A percentile compares a stretch with the other conserved stretches of the same genome.
Evolutionary conservation across 2,888 invertebrate genomes (phyloP).

Genomic region (Cerastoderma edule): DNA sequence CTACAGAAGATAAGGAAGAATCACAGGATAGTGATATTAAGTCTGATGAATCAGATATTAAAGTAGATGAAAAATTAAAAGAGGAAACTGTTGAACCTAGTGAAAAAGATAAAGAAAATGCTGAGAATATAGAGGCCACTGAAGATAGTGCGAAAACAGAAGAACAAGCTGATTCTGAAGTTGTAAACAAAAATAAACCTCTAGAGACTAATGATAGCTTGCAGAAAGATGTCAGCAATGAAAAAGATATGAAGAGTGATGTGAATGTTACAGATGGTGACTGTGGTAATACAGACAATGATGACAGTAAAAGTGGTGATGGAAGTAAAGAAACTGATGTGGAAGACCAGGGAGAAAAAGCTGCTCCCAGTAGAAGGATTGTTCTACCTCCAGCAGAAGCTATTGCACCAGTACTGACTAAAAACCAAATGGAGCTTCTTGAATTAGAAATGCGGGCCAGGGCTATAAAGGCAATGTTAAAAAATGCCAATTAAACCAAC

Average conservation of each 20-base stretch:
- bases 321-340: slow-evolving; percentile 14
- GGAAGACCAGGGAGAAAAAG: slow-evolving; percentile 11
- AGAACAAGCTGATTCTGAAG: not conserved
- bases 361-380: slow-evolving; percentile 21
- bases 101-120: slow-evolving; percentile 11
- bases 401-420: slow-evolving; percentile 65
- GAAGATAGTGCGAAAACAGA: slow-evolving; percentile 1
- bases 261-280: slow-evolving; percentile 3
- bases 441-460: slow-evolving; percentile 87
- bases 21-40: not conserved
- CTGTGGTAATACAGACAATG: not conserved
- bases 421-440: slow-evolving; percentile 85
- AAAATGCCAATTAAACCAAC: slow-evolving; percentile 15
- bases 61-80: not conserved
- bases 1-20: not conserved
- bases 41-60: not conserved
- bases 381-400: slow-evolving; percentile 39
- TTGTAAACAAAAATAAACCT: no score
- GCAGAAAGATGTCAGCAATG: slow-evolving; percentile 10
- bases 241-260: not conserved
- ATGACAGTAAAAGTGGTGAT: not conserved
- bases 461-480: slow-evolving; percentile 86
- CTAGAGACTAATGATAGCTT: not conserved
- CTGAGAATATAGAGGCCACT: not conserved
- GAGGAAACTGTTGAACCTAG: not conserved